Percentiles rank a stretch among this genome's conserved stretches.
Evolutionary conservation across 2,113 vertebrate genomes (phyloP).

Genomic region (Leptocoma aspasia): DNA sequence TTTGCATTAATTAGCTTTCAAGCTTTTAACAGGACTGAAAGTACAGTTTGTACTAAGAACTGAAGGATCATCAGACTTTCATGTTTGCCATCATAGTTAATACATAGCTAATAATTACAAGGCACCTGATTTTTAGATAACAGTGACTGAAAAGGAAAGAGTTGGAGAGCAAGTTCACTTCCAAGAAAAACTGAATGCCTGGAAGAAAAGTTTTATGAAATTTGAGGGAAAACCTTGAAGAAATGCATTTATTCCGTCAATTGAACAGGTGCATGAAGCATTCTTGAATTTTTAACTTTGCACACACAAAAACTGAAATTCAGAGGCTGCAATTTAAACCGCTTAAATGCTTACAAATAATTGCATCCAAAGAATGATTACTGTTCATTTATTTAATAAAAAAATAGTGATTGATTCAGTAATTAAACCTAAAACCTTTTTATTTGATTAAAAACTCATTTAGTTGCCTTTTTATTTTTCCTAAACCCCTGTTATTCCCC

Average conservation of each 20-base stretch:
- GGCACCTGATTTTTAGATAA: neutral
- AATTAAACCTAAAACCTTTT: neutral
- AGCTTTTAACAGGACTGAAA: neutral
- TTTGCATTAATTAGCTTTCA: conserved; percentile 9
- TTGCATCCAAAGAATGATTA: neutral
- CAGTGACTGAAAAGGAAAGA: neutral
- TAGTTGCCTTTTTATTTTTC: neutral
- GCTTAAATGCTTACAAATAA: neutral
- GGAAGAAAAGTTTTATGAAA: neutral
- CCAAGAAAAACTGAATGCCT: neutral
- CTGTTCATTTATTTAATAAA: neutral
- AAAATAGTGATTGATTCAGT: neutral
- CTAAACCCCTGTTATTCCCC: neutral
- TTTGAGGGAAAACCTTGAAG: neutral
- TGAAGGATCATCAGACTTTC: neutral
- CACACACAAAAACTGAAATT: neutral
- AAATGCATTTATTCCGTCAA: neutral
- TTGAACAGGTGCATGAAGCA: neutral
- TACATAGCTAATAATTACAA: neutral
- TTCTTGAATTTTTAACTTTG: neutral
- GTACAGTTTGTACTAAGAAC: conserved; percentile 8
- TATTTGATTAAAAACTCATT: neutral
- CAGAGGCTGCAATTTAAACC: neutral
- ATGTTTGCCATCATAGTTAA: neutral
- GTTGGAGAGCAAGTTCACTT: neutral